A percentile compares a stretch with the other conserved stretches of the same genome.
These are phyloP conservation scores for Phainopepla nitens DNA, from an alignment of 2,113 vertebrate species.

Conservation along the genomic window DNA sequence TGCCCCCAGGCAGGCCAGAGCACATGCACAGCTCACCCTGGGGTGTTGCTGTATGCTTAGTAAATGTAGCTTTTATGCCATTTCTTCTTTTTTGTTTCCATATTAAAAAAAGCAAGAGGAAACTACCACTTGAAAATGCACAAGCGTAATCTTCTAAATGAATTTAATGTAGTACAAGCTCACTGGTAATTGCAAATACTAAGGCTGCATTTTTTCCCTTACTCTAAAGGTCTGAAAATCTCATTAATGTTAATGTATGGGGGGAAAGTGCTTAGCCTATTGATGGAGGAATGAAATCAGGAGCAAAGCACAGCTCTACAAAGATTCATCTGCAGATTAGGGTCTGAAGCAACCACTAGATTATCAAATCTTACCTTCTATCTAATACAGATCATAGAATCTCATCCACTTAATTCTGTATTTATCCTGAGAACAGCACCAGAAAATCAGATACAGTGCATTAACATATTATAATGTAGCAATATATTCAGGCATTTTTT, in stretches of 20 bases:
- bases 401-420: not conserved
- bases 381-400: not conserved
- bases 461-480: not conserved
- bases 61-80: not conserved
- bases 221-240: not conserved
- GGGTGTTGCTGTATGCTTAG: not conserved
- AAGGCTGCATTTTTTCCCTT: not conserved
- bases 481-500: not conserved
- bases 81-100: not conserved
- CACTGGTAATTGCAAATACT: conserved; percentile 4
- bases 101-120: not conserved
- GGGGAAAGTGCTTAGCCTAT: not conserved
- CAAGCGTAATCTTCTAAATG: not conserved
- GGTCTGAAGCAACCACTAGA: not conserved
- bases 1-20: not conserved
- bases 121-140: conserved; percentile 4
- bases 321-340: conserved; percentile 22
- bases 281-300: conserved; percentile 16
- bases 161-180: not conserved
- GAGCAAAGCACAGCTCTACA: not conserved
- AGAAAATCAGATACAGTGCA: not conserved
- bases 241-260: conserved; percentile 28
- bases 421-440: not conserved
- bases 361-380: conserved; percentile 17
- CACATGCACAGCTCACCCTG: not conserved